phyloP scores from a whole-genome alignment of 1,140 invertebrate species.

The Glomeris maerens region DNA sequence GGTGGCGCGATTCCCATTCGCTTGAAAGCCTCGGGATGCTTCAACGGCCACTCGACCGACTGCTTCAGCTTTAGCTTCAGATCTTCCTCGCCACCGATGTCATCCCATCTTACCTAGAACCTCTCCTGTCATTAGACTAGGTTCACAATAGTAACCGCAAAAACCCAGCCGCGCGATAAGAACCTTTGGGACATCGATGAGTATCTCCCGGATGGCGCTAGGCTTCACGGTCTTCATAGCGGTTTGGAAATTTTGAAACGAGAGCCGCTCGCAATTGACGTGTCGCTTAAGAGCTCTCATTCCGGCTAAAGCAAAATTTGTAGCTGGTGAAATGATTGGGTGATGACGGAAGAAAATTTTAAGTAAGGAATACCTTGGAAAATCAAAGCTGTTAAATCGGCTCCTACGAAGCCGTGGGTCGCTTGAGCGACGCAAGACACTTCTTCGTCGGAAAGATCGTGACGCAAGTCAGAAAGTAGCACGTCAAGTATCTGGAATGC shows the following conservation, averaged over 20 bases:
- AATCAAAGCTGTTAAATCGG: slow-evolving; percentile 61
- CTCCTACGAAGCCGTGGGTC: slow-evolving; percentile 77
- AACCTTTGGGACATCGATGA: slow-evolving; percentile 65
- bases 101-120: slow-evolving; percentile 48
- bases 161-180: no score
- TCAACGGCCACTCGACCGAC: slow-evolving; percentile 83
- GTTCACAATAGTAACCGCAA: no score
- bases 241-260: no score
- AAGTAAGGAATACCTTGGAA: slow-evolving; percentile 35
- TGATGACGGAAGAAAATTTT: slow-evolving; percentile 16
- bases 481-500: slow-evolving; percentile 47
- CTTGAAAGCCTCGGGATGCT: slow-evolving; percentile 47
- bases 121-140: no score
- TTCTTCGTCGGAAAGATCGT: slow-evolving; percentile 40
- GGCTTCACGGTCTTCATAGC: slow-evolving; percentile 59
- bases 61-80: slow-evolving; percentile 77
- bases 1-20: slow-evolving; percentile 43
- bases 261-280: no score
- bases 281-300: no score
- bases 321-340: slow-evolving; percentile 1
- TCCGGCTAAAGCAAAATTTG: no score
- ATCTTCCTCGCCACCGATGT: slow-evolving; percentile 80
- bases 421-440: slow-evolving; percentile 46
- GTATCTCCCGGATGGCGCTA: slow-evolving; percentile 77
- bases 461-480: slow-evolving; percentile 39